Evolutionary conservation across 2,797 vertebrate genomes (phyloP).

Genomic region (Cyprinella venusta): DNA sequence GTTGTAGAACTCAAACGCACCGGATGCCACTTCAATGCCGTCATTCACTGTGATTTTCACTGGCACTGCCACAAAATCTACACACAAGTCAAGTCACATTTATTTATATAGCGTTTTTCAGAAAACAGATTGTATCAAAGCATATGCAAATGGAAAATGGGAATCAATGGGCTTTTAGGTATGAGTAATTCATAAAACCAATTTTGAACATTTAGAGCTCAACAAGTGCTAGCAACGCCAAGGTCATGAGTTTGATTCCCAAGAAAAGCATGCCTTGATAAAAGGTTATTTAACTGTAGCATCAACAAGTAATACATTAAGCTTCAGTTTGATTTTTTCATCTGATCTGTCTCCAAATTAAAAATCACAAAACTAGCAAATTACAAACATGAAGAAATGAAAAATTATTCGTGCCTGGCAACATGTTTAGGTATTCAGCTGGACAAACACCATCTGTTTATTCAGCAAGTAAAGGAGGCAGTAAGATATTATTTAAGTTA

Average conservation of each 20-base stretch:
- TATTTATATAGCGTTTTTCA: too few species aligned
- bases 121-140: too few species aligned
- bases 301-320: not conserved
- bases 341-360: slow-evolving; percentile 19
- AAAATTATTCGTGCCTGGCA: not conserved
- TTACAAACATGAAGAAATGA: slow-evolving; percentile 6
- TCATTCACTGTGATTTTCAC: slow-evolving; percentile 73
- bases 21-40: slow-evolving; percentile 79
- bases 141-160: slow-evolving; percentile 24
- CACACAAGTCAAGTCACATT: too few species aligned
- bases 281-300: not conserved
- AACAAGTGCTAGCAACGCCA: too few species aligned
- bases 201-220: not conserved
- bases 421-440: not conserved
- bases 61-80: slow-evolving; percentile 87
- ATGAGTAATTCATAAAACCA: not conserved
- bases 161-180: slow-evolving; percentile 24
- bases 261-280: not conserved
- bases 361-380: slow-evolving; percentile 15
- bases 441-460: slow-evolving; percentile 33
- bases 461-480: not conserved
- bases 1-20: slow-evolving; percentile 90
- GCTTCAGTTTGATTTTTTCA: slow-evolving; percentile 3
- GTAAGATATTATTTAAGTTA: not conserved
- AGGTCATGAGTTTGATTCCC: not conserved